Evolutionary conservation across 2,113 vertebrate species (phyloP).

Genomic region (Mobula hypostoma): DNA sequence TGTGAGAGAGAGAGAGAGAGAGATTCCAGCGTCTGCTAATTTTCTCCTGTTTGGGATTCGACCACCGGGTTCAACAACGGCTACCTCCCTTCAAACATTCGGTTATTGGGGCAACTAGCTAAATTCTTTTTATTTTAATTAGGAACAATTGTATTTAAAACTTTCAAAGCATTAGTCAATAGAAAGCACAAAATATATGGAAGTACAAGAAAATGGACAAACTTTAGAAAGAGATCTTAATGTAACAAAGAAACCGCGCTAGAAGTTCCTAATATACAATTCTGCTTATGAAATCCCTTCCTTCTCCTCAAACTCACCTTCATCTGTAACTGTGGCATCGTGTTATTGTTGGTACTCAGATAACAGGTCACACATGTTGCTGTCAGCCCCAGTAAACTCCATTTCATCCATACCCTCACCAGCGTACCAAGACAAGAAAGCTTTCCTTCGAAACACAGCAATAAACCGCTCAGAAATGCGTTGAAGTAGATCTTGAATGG

Average conservation of each 20-base stretch:
- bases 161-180: not conserved
- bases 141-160: constrained; percentile 10
- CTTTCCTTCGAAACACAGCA: constrained; percentile 52
- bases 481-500: constrained; percentile 52
- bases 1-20: too few species aligned
- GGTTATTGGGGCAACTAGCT: too few species aligned
- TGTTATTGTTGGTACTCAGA: constrained; percentile 42
- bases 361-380: constrained; percentile 42
- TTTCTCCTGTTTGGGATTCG: too few species aligned
- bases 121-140: not conserved
- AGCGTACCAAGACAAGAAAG: constrained; percentile 56
- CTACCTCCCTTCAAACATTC: too few species aligned
- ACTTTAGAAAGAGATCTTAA: constrained; percentile 32
- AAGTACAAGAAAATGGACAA: constrained; percentile 14
- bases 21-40: too few species aligned
- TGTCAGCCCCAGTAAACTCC: constrained; percentile 54
- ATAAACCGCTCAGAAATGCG: constrained; percentile 56
- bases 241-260: constrained; percentile 24
- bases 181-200: not conserved
- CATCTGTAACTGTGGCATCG: constrained; percentile 40
- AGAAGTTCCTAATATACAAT: constrained; percentile 27
- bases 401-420: constrained; percentile 57
- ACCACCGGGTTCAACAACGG: too few species aligned
- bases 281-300: constrained; percentile 39
- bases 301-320: constrained; percentile 43